Conservation (phyloP, 2,113 vertebrate genomes). For the Megaleporinus macrocephalus region DNA sequence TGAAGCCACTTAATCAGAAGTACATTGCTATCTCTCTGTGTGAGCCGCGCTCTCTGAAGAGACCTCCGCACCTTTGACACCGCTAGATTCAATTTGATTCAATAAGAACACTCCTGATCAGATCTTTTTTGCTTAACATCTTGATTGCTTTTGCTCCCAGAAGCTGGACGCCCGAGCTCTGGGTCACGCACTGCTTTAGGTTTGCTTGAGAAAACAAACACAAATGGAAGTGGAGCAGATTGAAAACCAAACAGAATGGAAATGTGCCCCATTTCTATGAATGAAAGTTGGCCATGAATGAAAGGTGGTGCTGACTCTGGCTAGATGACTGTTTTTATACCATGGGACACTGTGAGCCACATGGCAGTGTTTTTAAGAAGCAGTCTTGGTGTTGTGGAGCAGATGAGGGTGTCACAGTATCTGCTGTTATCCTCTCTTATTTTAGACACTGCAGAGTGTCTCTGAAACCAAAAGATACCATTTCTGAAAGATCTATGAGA, state of each 20-base stretch:
- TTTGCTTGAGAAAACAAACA: conserved; percentile 14
- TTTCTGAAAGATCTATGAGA: neutral
- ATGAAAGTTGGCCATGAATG: conserved; percentile 25
- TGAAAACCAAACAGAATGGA: conserved; percentile 30
- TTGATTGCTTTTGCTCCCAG: conserved; percentile 16
- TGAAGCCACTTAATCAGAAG: conserved; percentile 34
- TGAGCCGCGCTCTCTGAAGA: conserved; percentile 17
- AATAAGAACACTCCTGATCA: conserved; percentile 9
- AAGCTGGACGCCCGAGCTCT: neutral
- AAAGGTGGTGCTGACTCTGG: neutral
- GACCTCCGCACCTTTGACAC: conserved; percentile 13
- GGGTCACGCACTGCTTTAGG: neutral
- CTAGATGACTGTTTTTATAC: conserved; percentile 1
- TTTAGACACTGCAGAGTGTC: neutral
- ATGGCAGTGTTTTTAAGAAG: neutral
- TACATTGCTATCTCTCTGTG: neutral
- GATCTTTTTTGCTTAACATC: conserved; percentile 22
- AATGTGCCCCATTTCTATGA: conserved; percentile 8
- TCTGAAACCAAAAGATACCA: conserved; percentile 19
- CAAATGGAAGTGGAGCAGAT: neutral
- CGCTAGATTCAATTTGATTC: conserved; percentile 15
- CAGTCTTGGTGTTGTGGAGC: neutral
- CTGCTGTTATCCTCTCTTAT: neutral
- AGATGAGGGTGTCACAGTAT: neutral
- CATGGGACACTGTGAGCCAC: neutral